These are phyloP conservation scores for Drosophila basisetae DNA, from an alignment of 2,888 invertebrate genomes.

Conservation along the genomic window DNA sequence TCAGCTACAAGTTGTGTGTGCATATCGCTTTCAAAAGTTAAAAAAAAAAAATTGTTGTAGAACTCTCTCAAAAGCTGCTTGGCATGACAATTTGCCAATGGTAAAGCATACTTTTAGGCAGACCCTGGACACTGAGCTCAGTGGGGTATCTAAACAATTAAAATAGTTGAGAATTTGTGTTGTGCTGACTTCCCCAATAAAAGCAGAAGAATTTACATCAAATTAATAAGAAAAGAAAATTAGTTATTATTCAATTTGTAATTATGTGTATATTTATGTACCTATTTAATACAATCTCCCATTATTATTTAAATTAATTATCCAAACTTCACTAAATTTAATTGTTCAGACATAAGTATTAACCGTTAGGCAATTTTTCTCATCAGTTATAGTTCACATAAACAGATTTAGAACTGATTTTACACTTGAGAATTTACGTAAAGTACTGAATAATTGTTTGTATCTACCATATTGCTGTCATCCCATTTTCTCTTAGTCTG, in stretches of 20 bases:
- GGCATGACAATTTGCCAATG: constrained; percentile 48
- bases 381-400: neutral
- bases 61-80: constrained; percentile 42
- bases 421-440: neutral
- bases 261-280: neutral
- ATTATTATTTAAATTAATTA: neutral
- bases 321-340: neutral
- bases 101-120: constrained; percentile 62
- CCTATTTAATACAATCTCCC: neutral
- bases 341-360: neutral
- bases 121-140: neutral
- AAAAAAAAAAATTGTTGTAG: constrained; percentile 21
- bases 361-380: neutral
- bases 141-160: neutral
- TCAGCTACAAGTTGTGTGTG: constrained; percentile 41
- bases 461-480: constrained; percentile 9
- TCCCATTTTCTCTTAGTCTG: neutral
- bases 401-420: neutral
- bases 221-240: neutral
- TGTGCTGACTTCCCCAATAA: neutral
- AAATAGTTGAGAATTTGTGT: neutral
- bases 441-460: neutral
- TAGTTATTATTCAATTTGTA: neutral
- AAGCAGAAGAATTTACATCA: neutral
- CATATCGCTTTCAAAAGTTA: constrained; percentile 29